phyloP scores from a whole-genome alignment of 2,888 invertebrate species.

The Cenopis cana region DNA sequence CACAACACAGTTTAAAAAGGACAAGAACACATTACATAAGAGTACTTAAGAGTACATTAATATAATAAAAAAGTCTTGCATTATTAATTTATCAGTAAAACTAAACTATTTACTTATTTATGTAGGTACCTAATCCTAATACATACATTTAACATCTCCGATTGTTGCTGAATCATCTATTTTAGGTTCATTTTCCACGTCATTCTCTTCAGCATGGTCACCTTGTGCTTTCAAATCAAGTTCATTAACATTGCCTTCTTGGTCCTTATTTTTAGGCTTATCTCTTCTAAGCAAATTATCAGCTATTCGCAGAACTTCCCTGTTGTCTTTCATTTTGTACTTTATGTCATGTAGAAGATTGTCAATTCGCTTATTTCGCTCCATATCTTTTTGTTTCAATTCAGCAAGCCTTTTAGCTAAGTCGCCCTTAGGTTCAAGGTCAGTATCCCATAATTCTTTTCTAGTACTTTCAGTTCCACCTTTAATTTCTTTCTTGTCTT shows the following conservation, averaged over 20 bases:
- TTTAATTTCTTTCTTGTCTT: constrained; percentile 40
- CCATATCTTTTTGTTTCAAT: constrained; percentile 60
- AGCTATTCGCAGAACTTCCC: constrained; percentile 72
- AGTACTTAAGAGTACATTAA: too few species aligned
- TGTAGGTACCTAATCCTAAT: too few species aligned
- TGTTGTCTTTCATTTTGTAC: constrained; percentile 78
- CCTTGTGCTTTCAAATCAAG: constrained; percentile 67
- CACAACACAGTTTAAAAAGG: too few species aligned
- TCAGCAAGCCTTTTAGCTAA: constrained; percentile 57
- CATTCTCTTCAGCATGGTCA: constrained; percentile 54
- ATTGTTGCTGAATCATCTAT: constrained; percentile 36
- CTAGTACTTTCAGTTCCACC: constrained; percentile 50
- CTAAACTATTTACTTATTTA: too few species aligned
- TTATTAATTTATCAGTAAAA: too few species aligned
- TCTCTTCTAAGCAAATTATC: constrained; percentile 71
- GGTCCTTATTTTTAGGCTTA: constrained; percentile 56
- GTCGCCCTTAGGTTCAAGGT: constrained; percentile 56
- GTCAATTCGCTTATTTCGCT: constrained; percentile 68
- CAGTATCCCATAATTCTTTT: constrained; percentile 68
- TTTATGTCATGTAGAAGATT: constrained; percentile 72
- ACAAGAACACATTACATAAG: too few species aligned
- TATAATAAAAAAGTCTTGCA: too few species aligned
- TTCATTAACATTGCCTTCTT: constrained; percentile 52
- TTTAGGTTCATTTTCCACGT: constrained; percentile 16
- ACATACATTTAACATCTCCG: constrained; percentile 37